Base-by-base conservation (phyloP, 2,113 vertebrate genomes). In the Oostethus manadensis region DNA sequence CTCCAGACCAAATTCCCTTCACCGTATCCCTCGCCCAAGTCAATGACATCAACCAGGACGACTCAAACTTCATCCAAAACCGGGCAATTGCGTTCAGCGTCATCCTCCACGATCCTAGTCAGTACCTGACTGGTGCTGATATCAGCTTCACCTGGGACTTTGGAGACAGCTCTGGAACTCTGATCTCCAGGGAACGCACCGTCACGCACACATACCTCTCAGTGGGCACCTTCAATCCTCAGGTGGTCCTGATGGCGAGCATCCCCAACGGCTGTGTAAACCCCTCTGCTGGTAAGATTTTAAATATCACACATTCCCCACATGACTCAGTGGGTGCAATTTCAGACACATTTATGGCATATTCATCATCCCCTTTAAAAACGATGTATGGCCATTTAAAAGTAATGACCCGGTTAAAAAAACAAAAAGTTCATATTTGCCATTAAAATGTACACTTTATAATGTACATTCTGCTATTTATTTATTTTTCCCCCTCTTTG, bases 61-160 rank as follows among this genome's bases (percentile, higher is more conserved):
- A 88, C 66, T 86, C 86, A 54, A 93, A 74, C 82, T 96, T 96
- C 73, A 90, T 97, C 67, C 93, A 90, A 78, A 96, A 95, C 76
- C 88, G 89, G 17, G 88, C 96, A 17, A 89, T 98, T 42, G 79
- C 90, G 4, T 98, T 98, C 77, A 78, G 51, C 1, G 71, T 97
- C 64, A 84, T 81, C 26, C 85, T 98, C 56, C 96, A 98, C 0
- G 95, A 98, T 77, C 96, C 95, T 64, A 97, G 94, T 69, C 85
- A 79, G n/a, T 98, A 91, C 84, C 87, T 98, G 57, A 78, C 77
- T 16, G 69, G 35, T 0, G 91, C 94, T 1, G 95, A 97, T 57
- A 23, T 98, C 71, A 93, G 91, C 72, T 97, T 92, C 71, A 94
- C 88, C 66, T 98, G 96, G 96, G 91, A 98, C 81, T 98, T 98